Evolutionary conservation across 2,888 invertebrate genomes (phyloP).

Genomic region (Leistus spinibarbis): DNA sequence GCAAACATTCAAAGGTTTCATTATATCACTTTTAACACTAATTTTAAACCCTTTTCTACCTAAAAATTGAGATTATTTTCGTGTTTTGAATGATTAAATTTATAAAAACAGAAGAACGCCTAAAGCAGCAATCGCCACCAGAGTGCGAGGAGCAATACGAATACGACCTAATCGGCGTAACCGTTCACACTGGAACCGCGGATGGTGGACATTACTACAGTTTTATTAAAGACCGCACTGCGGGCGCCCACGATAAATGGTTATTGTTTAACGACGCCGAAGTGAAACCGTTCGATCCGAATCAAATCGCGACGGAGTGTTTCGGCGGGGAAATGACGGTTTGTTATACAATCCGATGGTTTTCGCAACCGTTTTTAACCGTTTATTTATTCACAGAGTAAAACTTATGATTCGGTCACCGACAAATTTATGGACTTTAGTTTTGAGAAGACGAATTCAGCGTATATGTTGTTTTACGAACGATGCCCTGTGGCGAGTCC

Average conservation of each 20-base stretch:
- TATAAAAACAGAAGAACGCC: slow-evolving; percentile 65
- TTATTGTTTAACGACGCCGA: slow-evolving; percentile 91
- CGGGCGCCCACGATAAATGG: slow-evolving; percentile 84
- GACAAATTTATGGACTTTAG: slow-evolving; percentile 98
- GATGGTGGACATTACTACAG: slow-evolving; percentile 97
- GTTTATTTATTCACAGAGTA: slow-evolving; percentile 68
- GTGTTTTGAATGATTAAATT: background rate
- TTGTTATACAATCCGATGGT: background rate
- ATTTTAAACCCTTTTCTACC: too few species aligned
- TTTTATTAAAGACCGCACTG: slow-evolving; percentile 87
- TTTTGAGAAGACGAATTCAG: slow-evolving; percentile 96
- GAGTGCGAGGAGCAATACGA: slow-evolving; percentile 72
- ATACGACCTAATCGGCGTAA: slow-evolving; percentile 77
- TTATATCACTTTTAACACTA: too few species aligned
- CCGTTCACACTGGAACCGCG: slow-evolving; percentile 97
- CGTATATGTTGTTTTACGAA: slow-evolving; percentile 97
- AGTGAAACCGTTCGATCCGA: slow-evolving; percentile 93
- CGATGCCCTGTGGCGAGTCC: slow-evolving; percentile 64
- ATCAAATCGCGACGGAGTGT: slow-evolving; percentile 92
- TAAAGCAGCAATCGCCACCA: slow-evolving; percentile 60
- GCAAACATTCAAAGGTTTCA: too few species aligned
- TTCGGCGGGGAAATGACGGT: slow-evolving; percentile 98
- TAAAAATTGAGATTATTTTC: too few species aligned
- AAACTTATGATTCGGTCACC: slow-evolving; percentile 94
- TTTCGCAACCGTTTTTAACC: background rate